Conservation (phyloP, 1,140 invertebrate genomes). For the Anadara kagoshimensis region DNA sequence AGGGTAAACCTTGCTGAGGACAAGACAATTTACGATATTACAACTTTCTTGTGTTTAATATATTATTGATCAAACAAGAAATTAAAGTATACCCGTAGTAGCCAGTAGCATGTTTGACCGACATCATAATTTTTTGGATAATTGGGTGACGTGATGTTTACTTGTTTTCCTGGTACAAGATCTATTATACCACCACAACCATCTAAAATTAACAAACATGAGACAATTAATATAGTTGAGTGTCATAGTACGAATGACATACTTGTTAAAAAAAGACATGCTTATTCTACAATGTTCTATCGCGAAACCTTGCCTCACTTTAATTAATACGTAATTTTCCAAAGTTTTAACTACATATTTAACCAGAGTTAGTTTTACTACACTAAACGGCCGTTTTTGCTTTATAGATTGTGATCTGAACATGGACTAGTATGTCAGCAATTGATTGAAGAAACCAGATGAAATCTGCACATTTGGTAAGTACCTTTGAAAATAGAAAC, state of each 20-base stretch:
- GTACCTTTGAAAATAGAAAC: no score
- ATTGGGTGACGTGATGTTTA: constrained; percentile 1
- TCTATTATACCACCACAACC: not conserved
- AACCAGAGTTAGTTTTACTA: not conserved
- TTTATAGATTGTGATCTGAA: no score
- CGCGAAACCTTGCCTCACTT: no score
- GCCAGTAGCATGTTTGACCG: not conserved
- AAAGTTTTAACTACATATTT: not conserved
- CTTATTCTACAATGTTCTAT: not conserved
- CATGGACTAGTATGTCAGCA: no score
- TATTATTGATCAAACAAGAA: not conserved
- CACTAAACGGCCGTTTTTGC: not conserved
- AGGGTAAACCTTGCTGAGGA: no score
- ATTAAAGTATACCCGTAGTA: not conserved
- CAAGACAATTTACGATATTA: no score
- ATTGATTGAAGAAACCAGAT: no score
- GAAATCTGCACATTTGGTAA: no score
- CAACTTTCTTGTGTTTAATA: not conserved
- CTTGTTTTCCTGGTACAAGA: not conserved
- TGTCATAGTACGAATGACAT: not conserved
- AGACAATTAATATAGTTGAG: no score
- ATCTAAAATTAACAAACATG: not conserved
- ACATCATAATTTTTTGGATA: not conserved
- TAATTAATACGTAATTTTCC: not conserved
- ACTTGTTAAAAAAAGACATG: not conserved